These are phyloP conservation scores for Scyliorhinus canicula DNA, from an alignment of 2,797 vertebrate species.

Conservation along the genomic window DNA sequence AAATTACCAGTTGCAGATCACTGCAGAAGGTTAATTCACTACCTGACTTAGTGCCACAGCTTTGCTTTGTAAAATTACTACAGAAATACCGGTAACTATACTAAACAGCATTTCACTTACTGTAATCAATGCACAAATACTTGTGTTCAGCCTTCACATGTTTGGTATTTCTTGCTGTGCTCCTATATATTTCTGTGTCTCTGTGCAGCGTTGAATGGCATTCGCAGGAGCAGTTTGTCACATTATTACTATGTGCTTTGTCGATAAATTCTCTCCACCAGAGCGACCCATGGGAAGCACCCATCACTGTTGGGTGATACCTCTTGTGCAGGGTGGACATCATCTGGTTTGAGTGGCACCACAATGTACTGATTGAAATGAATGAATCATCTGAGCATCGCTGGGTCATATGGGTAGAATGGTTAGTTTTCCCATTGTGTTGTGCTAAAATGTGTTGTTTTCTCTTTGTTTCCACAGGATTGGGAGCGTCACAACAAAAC, in stretches of 20 bases:
- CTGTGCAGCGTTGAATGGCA: not conserved
- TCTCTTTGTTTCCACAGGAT: slow-evolving; percentile 60
- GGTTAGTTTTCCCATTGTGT: not conserved
- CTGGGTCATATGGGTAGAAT: not conserved
- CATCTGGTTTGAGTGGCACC: not conserved
- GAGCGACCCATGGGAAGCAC: not conserved
- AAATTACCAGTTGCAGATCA: not conserved
- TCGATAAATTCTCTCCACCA: not conserved
- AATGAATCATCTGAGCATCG: not conserved
- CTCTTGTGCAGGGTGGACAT: not conserved
- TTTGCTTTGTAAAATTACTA: fast-evolving
- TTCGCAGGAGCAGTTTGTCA: not conserved
- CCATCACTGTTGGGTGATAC: not conserved
- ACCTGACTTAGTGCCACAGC: not conserved
- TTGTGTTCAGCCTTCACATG: not conserved
- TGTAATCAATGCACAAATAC: not conserved
- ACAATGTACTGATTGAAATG: not conserved
- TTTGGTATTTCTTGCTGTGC: not conserved
- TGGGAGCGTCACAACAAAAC: slow-evolving; percentile 88
- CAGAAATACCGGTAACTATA: not conserved
- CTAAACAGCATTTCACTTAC: not conserved
- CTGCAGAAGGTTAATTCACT: not conserved
- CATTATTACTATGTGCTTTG: not conserved
- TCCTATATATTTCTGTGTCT: not conserved
- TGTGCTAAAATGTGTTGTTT: slow-evolving; percentile 38